A percentile compares a stretch with the other conserved stretches of the same genome.
Conservation (phyloP, 2,113 vertebrate genomes). For the Chrysochloris asiatica region DNA sequence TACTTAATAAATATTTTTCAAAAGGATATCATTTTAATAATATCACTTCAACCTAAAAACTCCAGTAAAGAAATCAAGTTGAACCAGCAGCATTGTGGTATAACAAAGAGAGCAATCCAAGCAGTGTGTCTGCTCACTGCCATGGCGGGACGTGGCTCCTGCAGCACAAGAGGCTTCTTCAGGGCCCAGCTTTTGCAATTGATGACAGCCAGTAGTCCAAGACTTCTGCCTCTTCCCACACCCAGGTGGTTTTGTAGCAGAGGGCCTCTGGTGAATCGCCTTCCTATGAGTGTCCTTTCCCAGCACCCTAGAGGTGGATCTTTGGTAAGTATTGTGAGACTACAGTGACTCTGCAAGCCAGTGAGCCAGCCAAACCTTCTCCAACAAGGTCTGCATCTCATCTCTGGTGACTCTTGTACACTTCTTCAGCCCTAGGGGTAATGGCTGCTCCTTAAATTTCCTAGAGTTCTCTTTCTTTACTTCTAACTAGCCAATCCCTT, state of each 20-base stretch:
- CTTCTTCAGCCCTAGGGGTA: not conserved
- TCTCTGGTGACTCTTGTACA: not conserved
- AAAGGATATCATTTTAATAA: conserved; percentile 71
- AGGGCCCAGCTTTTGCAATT: not conserved
- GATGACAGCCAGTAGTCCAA: not conserved
- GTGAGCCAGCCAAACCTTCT: not conserved
- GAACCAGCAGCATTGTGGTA: not conserved
- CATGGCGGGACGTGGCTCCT: not conserved
- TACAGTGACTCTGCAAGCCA: not conserved
- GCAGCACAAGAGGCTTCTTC: not conserved
- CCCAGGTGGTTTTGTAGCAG: not conserved
- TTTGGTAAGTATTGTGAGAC: not conserved
- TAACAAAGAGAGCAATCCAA: not conserved
- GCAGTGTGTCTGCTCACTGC: not conserved
- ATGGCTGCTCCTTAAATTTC: not conserved
- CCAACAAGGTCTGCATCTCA: not conserved
- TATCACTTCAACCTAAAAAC: conserved; percentile 42
- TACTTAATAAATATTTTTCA: conserved; percentile 83
- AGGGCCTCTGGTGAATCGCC: not conserved
- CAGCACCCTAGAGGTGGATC: not conserved
- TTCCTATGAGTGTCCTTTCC: not conserved
- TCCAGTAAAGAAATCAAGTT: conserved; percentile 32
- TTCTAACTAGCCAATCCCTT: not conserved
- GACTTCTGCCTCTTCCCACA: not conserved
- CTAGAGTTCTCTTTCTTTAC: conserved; percentile 12